Evolutionary conservation across 2,113 vertebrate species (phyloP).

Genomic region (Phrynosoma blainvillii): DNA sequence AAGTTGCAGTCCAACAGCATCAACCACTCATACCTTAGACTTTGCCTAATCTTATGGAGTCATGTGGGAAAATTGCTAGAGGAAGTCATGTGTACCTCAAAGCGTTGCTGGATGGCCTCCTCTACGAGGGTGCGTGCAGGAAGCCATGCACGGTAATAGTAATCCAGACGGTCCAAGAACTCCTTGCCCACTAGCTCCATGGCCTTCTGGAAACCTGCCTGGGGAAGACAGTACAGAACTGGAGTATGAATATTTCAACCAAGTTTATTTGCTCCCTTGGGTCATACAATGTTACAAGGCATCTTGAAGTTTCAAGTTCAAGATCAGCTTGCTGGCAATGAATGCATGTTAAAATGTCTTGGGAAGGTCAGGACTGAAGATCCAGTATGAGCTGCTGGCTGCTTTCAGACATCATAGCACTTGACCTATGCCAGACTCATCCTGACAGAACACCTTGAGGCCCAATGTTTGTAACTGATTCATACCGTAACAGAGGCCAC

Average conservation of each 20-base stretch:
- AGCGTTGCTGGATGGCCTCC: slow-evolving; percentile 78
- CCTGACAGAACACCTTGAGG: too few relatives aligned
- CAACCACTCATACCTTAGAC: too few relatives aligned
- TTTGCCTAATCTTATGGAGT: too few relatives aligned
- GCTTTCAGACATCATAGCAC: not conserved
- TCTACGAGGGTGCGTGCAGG: slow-evolving; percentile 88
- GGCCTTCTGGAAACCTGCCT: slow-evolving; percentile 88
- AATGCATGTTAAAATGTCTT: too few relatives aligned
- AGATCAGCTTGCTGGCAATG: too few relatives aligned
- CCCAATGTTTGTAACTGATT: too few relatives aligned
- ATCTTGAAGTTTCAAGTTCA: too few relatives aligned
- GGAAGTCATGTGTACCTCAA: slow-evolving; percentile 77
- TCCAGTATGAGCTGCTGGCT: not conserved
- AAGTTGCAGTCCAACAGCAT: too few relatives aligned
- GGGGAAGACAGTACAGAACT: not conserved
- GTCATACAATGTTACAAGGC: too few relatives aligned
- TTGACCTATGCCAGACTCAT: too few relatives aligned
- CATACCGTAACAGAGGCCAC: too few relatives aligned
- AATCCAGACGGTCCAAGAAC: slow-evolving; percentile 87
- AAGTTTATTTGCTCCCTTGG: not conserved
- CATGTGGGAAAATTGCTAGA: not conserved
- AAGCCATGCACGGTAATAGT: slow-evolving; percentile 86
- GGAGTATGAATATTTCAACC: not conserved
- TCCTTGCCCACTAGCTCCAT: slow-evolving; percentile 86
- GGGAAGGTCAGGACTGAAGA: not conserved